Percentiles rank a stretch among this genome's conserved stretches.
These are phyloP conservation scores for Lepidotrigona ventralis DNA, from an alignment of 1,140 invertebrate genomes.

Conservation along the genomic window DNA sequence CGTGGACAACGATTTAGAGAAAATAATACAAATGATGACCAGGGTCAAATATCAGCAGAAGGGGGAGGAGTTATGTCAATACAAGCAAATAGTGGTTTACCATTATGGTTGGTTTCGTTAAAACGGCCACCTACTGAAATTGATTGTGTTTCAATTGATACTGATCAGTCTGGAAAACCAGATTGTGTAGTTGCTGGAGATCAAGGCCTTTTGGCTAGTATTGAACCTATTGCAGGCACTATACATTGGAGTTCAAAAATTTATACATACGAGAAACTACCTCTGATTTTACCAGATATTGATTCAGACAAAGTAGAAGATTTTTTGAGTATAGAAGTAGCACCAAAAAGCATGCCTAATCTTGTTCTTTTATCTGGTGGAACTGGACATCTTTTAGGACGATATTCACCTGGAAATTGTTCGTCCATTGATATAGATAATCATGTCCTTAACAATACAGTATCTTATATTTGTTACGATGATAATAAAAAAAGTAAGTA, in stretches of 20 bases:
- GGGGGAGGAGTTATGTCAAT: constrained; percentile 78
- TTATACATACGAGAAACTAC: constrained; percentile 83
- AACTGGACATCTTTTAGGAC: constrained; percentile 79
- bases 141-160: constrained; percentile 86
- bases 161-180: constrained; percentile 84
- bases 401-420: constrained; percentile 71
- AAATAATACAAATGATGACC: constrained; percentile 79
- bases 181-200: constrained; percentile 87
- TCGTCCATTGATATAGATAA: constrained; percentile 78
- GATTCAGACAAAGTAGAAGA: constrained; percentile 86
- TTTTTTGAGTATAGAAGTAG: constrained; percentile 82
- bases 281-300: constrained; percentile 86
- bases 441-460: constrained; percentile 73
- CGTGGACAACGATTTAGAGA: constrained; percentile 81
- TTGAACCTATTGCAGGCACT: constrained; percentile 85
- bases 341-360: constrained; percentile 79
- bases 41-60: constrained; percentile 74
- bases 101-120: constrained; percentile 83
- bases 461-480: constrained; percentile 73
- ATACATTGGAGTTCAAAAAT: constrained; percentile 83
- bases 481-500: constrained; percentile 52
- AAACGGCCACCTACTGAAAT: constrained; percentile 84
- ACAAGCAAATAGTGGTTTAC: constrained; percentile 81
- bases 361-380: constrained; percentile 84
- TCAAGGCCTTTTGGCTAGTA: constrained; percentile 84